These are phyloP conservation scores for Stenopsyche tienmushanensis DNA, from an alignment of 1,140 invertebrate genomes.

Conservation along the genomic window DNA sequence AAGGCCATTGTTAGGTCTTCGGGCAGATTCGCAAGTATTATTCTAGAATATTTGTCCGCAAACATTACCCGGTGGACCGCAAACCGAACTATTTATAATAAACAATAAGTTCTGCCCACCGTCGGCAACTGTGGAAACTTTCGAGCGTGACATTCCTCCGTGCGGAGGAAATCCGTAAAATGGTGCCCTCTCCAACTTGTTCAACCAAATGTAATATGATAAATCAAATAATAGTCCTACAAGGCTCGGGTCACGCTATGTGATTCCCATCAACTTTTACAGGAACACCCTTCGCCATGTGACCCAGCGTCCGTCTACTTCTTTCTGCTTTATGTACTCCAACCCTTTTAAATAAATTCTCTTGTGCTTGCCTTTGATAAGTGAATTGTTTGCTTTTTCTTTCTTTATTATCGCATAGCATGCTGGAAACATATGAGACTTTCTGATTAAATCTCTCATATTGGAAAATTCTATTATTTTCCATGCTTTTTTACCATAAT, in stretches of 20 bases:
- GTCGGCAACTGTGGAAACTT: slow-evolving; percentile 16
- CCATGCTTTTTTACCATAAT: too few species aligned
- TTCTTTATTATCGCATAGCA: too few species aligned
- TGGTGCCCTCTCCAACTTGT: background rate
- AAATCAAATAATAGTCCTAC: background rate
- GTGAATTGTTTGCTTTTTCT: too few species aligned
- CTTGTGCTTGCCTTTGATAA: too few species aligned
- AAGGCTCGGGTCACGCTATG: background rate
- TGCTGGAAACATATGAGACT: too few species aligned
- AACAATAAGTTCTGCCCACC: slow-evolving; percentile 13
- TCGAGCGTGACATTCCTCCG: slow-evolving; percentile 17
- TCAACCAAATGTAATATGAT: background rate
- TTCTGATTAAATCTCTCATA: too few species aligned
- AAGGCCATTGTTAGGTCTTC: too few species aligned
- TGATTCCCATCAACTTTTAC: background rate
- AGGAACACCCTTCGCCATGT: background rate
- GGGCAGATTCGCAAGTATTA: too few species aligned
- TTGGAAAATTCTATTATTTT: too few species aligned
- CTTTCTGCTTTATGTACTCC: background rate
- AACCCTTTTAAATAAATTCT: too few species aligned
- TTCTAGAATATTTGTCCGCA: too few species aligned
- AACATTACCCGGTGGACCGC: too few species aligned
- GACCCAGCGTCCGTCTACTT: background rate
- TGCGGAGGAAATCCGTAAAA: slow-evolving; percentile 17
- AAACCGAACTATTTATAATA: slow-evolving; percentile 21